A percentile compares a stretch with the other conserved stretches of the same genome.
phyloP scores from a whole-genome alignment of 2,888 invertebrate species.

The Colletes collaris region DNA sequence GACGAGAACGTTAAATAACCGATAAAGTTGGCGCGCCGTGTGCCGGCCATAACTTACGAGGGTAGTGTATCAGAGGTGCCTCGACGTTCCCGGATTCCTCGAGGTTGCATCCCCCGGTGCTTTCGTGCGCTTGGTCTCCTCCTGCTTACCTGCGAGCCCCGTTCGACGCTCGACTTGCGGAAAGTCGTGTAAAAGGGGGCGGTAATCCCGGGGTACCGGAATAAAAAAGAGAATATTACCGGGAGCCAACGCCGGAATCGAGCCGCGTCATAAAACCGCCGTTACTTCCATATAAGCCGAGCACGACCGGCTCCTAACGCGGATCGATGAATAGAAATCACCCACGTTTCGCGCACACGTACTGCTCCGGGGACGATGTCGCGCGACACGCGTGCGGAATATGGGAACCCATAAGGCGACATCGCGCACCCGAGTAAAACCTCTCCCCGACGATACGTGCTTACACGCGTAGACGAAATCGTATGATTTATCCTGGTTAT shows the following conservation, averaged over 20 bases:
- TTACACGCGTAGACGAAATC: slow-evolving; percentile 49
- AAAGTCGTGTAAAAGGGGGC: slow-evolving; percentile 20
- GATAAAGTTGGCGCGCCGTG: slow-evolving; percentile 71
- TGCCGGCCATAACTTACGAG: slow-evolving; percentile 66
- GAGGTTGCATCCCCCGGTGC: slow-evolving; percentile 11
- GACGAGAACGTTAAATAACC: slow-evolving; percentile 70
- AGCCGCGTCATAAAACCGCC: slow-evolving; percentile 63
- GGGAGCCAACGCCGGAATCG: slow-evolving; percentile 52
- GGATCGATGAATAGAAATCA: slow-evolving; percentile 74
- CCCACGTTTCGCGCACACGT: slow-evolving; percentile 65
- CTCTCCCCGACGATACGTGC: slow-evolving; percentile 47
- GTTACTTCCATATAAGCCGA: slow-evolving; percentile 65
- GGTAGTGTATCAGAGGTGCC: slow-evolving; percentile 37
- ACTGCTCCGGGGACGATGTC: slow-evolving; percentile 55
- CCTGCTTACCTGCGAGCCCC: slow-evolving; percentile 14
- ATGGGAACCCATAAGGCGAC: slow-evolving; percentile 61
- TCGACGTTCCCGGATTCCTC: slow-evolving; percentile 13
- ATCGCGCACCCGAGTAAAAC: slow-evolving; percentile 43
- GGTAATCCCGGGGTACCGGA: not conserved
- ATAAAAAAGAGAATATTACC: slow-evolving; percentile 60
- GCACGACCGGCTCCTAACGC: slow-evolving; percentile 60
- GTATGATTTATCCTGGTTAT: slow-evolving; percentile 59
- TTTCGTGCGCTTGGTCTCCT: not conserved
- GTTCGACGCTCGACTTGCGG: not conserved
- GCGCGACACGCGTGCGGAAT: slow-evolving; percentile 67